phyloP scores from a whole-genome alignment of 2,888 invertebrate genomes.

The Hoplodrina ambigua region DNA sequence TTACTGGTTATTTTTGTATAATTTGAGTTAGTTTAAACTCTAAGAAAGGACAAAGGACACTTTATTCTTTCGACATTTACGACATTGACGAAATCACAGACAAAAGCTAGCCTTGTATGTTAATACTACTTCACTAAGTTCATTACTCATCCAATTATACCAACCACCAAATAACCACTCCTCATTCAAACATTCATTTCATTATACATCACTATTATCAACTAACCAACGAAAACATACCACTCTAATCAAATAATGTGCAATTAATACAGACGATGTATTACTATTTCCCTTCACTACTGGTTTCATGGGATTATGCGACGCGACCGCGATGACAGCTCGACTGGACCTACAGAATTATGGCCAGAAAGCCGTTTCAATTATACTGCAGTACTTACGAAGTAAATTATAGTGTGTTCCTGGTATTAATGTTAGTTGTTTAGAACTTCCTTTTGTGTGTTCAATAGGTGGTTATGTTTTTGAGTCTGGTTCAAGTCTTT shows the following conservation, averaged over 20 bases:
- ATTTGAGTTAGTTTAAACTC: too few species aligned
- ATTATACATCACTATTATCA: slow-evolving; percentile 16
- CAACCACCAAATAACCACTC: not conserved
- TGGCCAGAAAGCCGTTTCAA: slow-evolving; percentile 78
- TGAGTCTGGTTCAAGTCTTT: too few species aligned
- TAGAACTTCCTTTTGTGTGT: slow-evolving; percentile 60
- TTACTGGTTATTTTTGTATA: too few species aligned
- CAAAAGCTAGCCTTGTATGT: not conserved
- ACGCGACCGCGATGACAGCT: slow-evolving; percentile 58
- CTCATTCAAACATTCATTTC: not conserved
- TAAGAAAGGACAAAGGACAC: too few species aligned
- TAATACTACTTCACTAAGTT: not conserved
- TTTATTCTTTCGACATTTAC: too few species aligned
- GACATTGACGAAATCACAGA: too few species aligned
- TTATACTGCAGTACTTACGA: slow-evolving; percentile 70
- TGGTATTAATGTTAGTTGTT: slow-evolving; percentile 55
- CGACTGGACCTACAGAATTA: slow-evolving; percentile 73
- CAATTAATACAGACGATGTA: slow-evolving; percentile 56
- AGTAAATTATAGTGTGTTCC: slow-evolving; percentile 73
- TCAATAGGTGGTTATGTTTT: slow-evolving; percentile 7
- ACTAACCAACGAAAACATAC: slow-evolving; percentile 32
- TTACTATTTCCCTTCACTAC: slow-evolving; percentile 56
- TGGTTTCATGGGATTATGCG: slow-evolving; percentile 54
- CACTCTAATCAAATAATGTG: slow-evolving; percentile 54
- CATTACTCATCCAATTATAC: not conserved